These are phyloP conservation scores for Cecropterus lyciades DNA, from an alignment of 1,140 invertebrate species.

Conservation along the genomic window DNA sequence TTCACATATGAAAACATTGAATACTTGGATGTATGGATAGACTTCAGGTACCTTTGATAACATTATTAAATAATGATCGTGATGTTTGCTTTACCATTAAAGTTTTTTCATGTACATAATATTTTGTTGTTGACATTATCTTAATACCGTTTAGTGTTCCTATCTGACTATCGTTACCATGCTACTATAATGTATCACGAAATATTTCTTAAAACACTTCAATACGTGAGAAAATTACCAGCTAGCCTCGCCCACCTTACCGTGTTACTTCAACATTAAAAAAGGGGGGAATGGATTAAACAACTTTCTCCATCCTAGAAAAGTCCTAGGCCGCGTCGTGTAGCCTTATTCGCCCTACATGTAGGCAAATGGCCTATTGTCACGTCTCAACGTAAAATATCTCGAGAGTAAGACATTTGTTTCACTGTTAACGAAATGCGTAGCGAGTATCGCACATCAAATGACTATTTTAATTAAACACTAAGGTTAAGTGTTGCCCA, in stretches of 20 bases:
- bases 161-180: too few relatives aligned
- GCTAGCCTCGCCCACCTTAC: constrained; percentile 20
- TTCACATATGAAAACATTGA: too few relatives aligned
- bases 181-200: too few relatives aligned
- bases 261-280: constrained; percentile 31
- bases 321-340: constrained; percentile 37
- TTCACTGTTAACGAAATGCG: constrained; percentile 9
- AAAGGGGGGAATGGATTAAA: constrained; percentile 27
- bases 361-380: constrained; percentile 52
- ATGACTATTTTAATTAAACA: too few relatives aligned
- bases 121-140: too few relatives aligned
- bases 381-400: constrained; percentile 46
- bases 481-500: too few relatives aligned
- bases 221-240: neutral
- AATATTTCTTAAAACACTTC: neutral
- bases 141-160: too few relatives aligned
- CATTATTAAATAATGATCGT: too few relatives aligned
- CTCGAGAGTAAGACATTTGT: constrained; percentile 43
- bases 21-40: too few relatives aligned
- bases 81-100: too few relatives aligned
- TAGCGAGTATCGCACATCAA: neutral
- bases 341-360: constrained; percentile 51
- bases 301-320: constrained; percentile 44
- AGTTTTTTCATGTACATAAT: too few relatives aligned
- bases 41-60: too few relatives aligned